These are phyloP conservation scores for Creontiades dilutus DNA, from an alignment of 2,888 invertebrate species.

Conservation along the genomic window DNA sequence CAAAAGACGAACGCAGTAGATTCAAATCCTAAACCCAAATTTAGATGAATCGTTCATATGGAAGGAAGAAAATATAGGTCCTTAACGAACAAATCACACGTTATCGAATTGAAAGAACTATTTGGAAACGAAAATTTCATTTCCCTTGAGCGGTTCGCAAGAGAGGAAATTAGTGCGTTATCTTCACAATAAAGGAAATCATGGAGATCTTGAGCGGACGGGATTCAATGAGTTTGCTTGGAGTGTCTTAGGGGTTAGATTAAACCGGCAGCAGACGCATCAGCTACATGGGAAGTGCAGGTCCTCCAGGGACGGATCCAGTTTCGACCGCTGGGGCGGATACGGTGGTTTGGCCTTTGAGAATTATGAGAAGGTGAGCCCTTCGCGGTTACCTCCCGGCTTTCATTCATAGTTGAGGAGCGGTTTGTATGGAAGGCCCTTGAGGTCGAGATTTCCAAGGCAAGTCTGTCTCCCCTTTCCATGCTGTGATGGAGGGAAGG, in stretches of 20 bases:
- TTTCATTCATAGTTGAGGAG: slow-evolving; percentile 16
- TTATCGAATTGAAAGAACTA: too few relatives aligned
- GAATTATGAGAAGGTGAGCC: slow-evolving; percentile 43
- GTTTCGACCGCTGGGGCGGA: slow-evolving; percentile 56
- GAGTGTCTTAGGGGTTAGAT: background rate
- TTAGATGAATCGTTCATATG: too few relatives aligned
- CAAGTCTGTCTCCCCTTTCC: background rate
- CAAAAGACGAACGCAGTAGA: too few relatives aligned
- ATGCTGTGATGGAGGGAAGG: background rate
- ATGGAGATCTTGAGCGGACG: background rate
- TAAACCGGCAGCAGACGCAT: background rate
- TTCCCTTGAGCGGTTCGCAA: too few relatives aligned
- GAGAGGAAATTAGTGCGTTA: background rate
- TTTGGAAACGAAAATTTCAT: too few relatives aligned
- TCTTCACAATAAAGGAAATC: background rate
- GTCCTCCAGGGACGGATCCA: slow-evolving; percentile 44
- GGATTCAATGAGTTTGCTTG: background rate
- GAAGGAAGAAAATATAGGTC: too few relatives aligned
- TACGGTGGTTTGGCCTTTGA: slow-evolving; percentile 53
- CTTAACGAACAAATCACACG: too few relatives aligned
- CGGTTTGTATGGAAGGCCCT: slow-evolving; percentile 32
- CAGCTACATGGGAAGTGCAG: slow-evolving; percentile 17
- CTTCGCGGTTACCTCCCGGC: background rate
- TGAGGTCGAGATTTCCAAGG: slow-evolving; percentile 32
- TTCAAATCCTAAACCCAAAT: too few relatives aligned